These are phyloP conservation scores for Margarornis squamiger DNA, from an alignment of 2,797 vertebrate genomes.

Conservation along the genomic window DNA sequence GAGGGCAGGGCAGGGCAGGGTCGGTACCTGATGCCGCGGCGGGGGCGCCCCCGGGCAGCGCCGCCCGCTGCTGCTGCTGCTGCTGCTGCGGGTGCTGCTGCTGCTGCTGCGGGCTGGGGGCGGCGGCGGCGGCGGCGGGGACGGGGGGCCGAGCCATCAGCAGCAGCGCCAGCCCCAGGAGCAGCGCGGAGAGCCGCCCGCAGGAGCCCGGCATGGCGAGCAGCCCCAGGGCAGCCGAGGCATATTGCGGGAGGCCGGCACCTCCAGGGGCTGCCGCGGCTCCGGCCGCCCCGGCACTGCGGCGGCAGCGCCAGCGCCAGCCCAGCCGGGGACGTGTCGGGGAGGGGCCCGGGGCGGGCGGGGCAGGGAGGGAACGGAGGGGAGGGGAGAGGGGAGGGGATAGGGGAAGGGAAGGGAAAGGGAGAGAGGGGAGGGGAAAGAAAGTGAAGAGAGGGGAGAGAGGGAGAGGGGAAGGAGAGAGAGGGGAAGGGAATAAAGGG, in stretches of 20 bases:
- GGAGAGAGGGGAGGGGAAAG: too few species aligned
- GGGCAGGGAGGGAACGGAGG: too few species aligned
- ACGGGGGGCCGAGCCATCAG: constrained; percentile 24
- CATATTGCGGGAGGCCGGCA: constrained; percentile 68
- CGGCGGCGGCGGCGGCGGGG: constrained; percentile 13
- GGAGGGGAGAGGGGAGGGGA: too few species aligned
- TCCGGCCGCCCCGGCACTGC: neutral
- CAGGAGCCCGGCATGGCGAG: constrained; percentile 71
- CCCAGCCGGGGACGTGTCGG: neutral
- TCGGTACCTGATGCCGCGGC: neutral
- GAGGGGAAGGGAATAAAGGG: too few species aligned
- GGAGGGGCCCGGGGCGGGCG: neutral
- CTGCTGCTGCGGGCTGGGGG: constrained; percentile 40
- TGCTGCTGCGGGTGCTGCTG: constrained; percentile 27
- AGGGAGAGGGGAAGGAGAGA: too few species aligned
- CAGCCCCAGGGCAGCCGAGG: constrained; percentile 69
- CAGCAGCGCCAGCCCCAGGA: constrained; percentile 47
- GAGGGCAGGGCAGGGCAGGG: too few species aligned
- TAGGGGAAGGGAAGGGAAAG: too few species aligned
- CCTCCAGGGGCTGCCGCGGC: neutral
- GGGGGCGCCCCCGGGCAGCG: neutral
- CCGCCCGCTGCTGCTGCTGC: constrained; percentile 22
- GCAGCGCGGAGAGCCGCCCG: constrained; percentile 50
- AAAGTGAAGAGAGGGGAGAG: too few species aligned
- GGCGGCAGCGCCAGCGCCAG: neutral